phyloP scores from a whole-genome alignment of 2,113 vertebrate species.

The Oncorhynchus clarkii region DNA sequence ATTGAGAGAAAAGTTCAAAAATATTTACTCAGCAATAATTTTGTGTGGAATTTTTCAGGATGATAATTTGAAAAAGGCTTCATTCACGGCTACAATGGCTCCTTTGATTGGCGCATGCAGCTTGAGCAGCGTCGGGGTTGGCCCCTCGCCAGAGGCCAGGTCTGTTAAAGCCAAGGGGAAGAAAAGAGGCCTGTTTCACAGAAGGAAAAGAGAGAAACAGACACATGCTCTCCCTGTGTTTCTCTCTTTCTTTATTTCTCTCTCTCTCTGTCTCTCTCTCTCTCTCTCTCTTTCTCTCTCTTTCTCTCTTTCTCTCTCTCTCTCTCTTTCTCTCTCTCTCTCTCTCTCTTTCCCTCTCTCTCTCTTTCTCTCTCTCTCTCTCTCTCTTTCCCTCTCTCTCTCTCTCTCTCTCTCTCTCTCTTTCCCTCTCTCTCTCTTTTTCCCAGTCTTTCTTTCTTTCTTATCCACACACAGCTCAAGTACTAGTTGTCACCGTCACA shows the following conservation, averaged over 20 bases:
- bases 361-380: background rate
- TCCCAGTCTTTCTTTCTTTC: background rate
- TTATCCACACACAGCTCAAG: too few species aligned
- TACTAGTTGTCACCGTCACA: background rate
- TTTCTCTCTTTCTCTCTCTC: background rate
- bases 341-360: background rate
- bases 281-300: background rate
- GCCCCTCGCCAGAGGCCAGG: slow-evolving; percentile 55
- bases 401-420: background rate
- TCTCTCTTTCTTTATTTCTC: background rate
- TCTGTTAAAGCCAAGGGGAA: slow-evolving; percentile 58
- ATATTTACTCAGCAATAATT: slow-evolving; percentile 78
- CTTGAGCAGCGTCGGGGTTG: slow-evolving; percentile 55
- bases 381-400: background rate
- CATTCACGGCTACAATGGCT: slow-evolving; percentile 74
- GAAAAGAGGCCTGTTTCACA: slow-evolving; percentile 62
- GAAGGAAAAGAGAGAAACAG: slow-evolving; percentile 44
- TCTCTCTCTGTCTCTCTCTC: background rate
- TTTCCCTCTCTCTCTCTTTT: background rate
- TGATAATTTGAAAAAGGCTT: slow-evolving; percentile 71
- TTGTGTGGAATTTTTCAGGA: slow-evolving; percentile 65
- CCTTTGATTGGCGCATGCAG: slow-evolving; percentile 70
- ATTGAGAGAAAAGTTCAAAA: slow-evolving; percentile 48
- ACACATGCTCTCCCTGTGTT: slow-evolving; percentile 19
- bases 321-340: background rate